Conservation (phyloP, 2,797 vertebrate genomes). For the Lycodopsis pacificus region DNA sequence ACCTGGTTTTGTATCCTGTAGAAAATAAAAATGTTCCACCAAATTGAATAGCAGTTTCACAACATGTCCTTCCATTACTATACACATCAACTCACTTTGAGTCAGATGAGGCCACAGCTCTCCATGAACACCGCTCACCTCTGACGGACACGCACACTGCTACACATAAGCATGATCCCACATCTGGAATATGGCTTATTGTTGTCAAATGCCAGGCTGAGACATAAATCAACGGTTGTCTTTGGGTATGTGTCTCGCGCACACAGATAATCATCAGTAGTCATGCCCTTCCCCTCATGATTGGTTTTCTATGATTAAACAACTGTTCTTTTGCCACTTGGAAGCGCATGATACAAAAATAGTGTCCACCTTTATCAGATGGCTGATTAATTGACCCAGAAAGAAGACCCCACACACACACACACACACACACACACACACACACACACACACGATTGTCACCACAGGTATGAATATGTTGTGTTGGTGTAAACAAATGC, state of each 20-base stretch:
- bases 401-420: constrained; percentile 47
- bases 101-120: neutral
- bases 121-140: constrained; percentile 9
- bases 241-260: constrained; percentile 27
- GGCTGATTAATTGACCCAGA: constrained; percentile 69
- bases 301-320: constrained; percentile 68
- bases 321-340: constrained; percentile 70
- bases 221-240: constrained; percentile 56
- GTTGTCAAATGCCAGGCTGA: constrained; percentile 57
- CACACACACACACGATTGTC: constrained; percentile 16
- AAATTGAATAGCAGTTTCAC: neutral
- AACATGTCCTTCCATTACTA: neutral
- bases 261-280: constrained; percentile 67
- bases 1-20: neutral
- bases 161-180: neutral
- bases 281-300: constrained; percentile 44
- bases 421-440: constrained; percentile 49
- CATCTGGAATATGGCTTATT: constrained; percentile 46
- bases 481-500: neutral
- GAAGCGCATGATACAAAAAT: constrained; percentile 67
- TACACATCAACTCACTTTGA: neutral
- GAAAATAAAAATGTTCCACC: neutral
- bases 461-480: constrained; percentile 8
- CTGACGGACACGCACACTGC: constrained; percentile 2
- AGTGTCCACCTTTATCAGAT: constrained; percentile 65